A percentile compares a stretch with the other conserved stretches of the same genome.
Conservation (phyloP, 2,113 vertebrate species). For the Epinephelus cyanopodus region DNA sequence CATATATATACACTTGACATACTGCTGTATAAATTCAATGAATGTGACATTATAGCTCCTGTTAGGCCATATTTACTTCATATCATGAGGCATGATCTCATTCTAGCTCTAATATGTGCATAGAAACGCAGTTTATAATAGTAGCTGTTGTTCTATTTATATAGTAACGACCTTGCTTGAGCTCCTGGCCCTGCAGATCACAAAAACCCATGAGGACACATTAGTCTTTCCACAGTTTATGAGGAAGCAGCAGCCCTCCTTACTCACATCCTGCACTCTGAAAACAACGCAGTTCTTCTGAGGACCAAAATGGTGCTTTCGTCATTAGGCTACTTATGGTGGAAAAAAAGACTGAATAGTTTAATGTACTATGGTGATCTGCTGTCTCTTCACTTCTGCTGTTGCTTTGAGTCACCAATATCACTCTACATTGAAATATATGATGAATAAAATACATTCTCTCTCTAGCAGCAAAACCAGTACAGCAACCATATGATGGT, state of each 20-base stretch:
- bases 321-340: not conserved
- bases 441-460: not conserved
- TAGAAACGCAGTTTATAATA: conserved; percentile 20
- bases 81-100: not conserved
- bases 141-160: conserved; percentile 36
- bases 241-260: conserved; percentile 23
- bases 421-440: not conserved
- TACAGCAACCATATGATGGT: not conserved
- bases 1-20: not conserved
- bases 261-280: conserved; percentile 27
- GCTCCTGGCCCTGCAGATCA: conserved; percentile 31
- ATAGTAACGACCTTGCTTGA: conserved; percentile 2
- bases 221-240: conserved; percentile 47
- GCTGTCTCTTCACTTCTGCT: not conserved
- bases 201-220: conserved; percentile 53
- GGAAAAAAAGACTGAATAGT: conserved; percentile 1
- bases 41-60: not conserved
- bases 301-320: conserved; percentile 13
- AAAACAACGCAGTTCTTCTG: conserved; percentile 10
- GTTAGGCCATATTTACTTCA: too few species aligned
- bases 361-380: not conserved
- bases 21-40: not conserved
- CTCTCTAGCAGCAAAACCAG: not conserved
- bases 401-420: not conserved
- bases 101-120: not conserved